Percentiles rank a stretch among this genome's conserved stretches.
These are phyloP conservation scores for Melanostigma gelatinosum DNA, from an alignment of 2,113 vertebrate genomes.

Conservation along the genomic window DNA sequence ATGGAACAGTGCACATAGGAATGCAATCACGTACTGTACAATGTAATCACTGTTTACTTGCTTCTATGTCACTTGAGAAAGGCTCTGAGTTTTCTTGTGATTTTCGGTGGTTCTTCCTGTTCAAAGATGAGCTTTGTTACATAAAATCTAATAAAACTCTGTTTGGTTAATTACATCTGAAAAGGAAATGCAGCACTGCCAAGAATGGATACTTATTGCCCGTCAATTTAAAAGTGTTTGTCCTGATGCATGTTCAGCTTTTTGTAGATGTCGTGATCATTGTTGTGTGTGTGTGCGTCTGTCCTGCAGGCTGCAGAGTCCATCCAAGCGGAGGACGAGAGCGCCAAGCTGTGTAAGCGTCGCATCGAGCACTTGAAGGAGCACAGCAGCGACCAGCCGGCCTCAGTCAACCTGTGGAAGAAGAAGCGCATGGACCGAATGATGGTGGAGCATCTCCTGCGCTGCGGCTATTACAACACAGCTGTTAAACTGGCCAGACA, in stretches of 20 bases:
- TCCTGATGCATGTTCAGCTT: neutral
- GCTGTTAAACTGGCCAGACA: conserved; percentile 96
- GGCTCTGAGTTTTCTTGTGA: no score
- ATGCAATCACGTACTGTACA: neutral
- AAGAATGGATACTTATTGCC: neutral
- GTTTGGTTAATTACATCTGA: neutral
- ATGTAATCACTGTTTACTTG: neutral
- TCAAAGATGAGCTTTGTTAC: neutral
- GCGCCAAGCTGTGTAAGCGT: conserved; percentile 96
- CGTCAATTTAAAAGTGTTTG: neutral
- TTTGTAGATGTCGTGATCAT: neutral
- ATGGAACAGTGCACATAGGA: neutral
- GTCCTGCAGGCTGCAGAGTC: conserved; percentile 92
- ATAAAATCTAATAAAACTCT: neutral
- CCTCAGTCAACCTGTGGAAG: conserved; percentile 96
- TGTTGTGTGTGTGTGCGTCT: neutral
- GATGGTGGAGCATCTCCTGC: conserved; percentile 98
- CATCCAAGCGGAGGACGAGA: conserved; percentile 98
- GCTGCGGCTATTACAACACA: conserved; percentile 98
- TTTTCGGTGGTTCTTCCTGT: neutral
- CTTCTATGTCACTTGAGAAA: neutral
- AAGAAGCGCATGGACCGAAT: conserved; percentile 98
- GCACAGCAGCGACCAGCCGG: conserved; percentile 95
- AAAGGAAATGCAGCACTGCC: neutral
- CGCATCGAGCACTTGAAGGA: conserved; percentile 98